Base-by-base conservation (phyloP, 2,113 vertebrate species). In the Nannospalax galili region DNA sequence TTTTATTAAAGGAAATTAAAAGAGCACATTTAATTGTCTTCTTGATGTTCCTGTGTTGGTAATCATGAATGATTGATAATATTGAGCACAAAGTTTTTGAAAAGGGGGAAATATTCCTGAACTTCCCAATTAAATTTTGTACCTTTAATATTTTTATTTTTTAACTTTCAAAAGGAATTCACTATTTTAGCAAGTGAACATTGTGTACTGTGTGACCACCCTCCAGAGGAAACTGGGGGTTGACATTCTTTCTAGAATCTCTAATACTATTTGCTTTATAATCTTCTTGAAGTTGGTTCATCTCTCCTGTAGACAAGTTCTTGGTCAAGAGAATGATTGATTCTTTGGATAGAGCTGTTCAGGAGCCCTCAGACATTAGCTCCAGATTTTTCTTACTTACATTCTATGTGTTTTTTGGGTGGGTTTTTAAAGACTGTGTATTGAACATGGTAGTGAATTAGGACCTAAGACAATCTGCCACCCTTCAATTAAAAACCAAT, bases 1-100 rank as follows among this genome's bases (percentile, higher is more conserved):
- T 93, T 67, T 74, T 86, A 52, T 67, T 81, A 74, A 88, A 15
- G 37, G 78, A 73, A 81, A 95, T 48, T 88, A 94, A 93, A 93
- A 90, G 56, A 80, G 56, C 35, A 62, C 65, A 67, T 80, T 89
- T 70, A 86, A 82, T 80, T 87, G 37, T 84, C 67, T 90, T 69
- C 56, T 77, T 84, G 62, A 72, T 81, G n/a, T 42, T 90, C 92
- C n/a, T 86, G 35, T 56, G 84, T 90, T 84, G 52, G 30, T 87
- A 67, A 87, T 84, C 77, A 87, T 80, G 80, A 91, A 77, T 93
- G 30, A 19, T 95, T 77, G 73, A 78, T 91, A 85, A 45, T 5
- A 48, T 84, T 37, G 58, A 28, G 5, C 73, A 32, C n/a, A 81
- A 81, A 58, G n/a, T n/a, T 96, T 58, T 91, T 65, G 26, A 90